These are phyloP conservation scores for Exocentrus adspersus DNA, from an alignment of 2,888 invertebrate genomes.

Conservation along the genomic window DNA sequence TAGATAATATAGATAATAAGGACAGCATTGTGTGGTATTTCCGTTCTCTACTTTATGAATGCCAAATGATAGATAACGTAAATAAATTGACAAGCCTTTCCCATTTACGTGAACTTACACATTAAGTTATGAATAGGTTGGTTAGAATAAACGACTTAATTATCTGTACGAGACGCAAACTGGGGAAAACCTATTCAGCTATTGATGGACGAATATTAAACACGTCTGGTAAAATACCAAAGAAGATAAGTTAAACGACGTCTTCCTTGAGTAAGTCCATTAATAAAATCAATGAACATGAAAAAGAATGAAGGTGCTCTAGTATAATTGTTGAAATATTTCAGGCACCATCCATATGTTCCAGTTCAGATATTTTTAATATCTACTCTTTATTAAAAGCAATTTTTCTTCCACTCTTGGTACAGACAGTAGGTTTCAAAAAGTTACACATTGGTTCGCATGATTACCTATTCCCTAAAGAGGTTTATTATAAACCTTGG, in stretches of 20 bases:
- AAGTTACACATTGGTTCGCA: conserved; percentile 27
- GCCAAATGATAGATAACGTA: neutral
- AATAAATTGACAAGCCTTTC: neutral
- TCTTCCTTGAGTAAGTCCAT: neutral
- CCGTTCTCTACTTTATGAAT: neutral
- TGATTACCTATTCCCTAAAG: too few relatives aligned
- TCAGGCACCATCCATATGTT: conserved; percentile 20
- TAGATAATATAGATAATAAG: too few relatives aligned
- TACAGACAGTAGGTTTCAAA: conserved; percentile 31
- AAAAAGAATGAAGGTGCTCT: neutral
- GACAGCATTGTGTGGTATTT: too few relatives aligned
- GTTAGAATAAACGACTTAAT: conserved; percentile 16
- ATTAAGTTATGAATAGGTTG: conserved; percentile 7
- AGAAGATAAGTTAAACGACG: conserved; percentile 6
- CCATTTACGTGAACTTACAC: neutral
- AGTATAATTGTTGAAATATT: conserved; percentile 7
- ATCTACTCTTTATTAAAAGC: conserved; percentile 19
- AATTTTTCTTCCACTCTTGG: conserved; percentile 28
- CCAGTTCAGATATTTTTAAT: conserved; percentile 17
- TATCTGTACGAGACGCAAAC: conserved; percentile 10
- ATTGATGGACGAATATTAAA: conserved; percentile 1
- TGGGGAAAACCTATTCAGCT: neutral
- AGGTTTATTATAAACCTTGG: too few relatives aligned
- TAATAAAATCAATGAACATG: conserved; percentile 3
- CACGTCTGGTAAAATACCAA: neutral